A percentile compares a stretch with the other conserved stretches of the same genome.
These are phyloP conservation scores for Proterorhinus semilunaris DNA, from an alignment of 2,113 vertebrate species.

Conservation along the genomic window DNA sequence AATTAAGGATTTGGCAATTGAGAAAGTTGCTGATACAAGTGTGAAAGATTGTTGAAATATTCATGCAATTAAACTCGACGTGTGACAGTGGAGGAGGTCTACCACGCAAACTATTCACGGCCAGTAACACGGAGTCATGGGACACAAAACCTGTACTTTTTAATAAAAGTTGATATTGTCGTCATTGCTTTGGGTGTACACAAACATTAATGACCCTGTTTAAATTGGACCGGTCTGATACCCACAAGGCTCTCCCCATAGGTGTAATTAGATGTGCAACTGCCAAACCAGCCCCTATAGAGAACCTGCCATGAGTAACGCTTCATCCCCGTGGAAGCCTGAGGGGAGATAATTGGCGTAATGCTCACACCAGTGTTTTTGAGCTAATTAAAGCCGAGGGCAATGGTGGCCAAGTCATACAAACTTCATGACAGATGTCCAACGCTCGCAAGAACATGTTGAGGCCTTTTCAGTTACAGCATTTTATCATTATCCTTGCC, in stretches of 20 bases:
- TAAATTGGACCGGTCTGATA: constrained; percentile 51
- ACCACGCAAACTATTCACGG: constrained; percentile 15
- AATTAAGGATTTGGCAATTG: constrained; percentile 47
- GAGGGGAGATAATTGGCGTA: constrained; percentile 68
- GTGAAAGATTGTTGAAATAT: constrained; percentile 57
- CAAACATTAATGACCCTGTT: constrained; percentile 44
- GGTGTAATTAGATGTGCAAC: constrained; percentile 69
- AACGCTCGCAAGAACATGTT: constrained; percentile 7
- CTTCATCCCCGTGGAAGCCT: constrained; percentile 55
- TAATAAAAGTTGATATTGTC: constrained; percentile 38
- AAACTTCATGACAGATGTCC: constrained; percentile 45
- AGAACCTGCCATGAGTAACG: constrained; percentile 59
- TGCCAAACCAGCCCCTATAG: constrained; percentile 65
- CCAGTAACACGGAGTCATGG: not conserved
- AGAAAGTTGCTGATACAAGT: constrained; percentile 56
- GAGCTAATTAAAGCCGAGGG: constrained; percentile 63
- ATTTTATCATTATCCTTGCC: not conserved
- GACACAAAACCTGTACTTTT: constrained; percentile 23
- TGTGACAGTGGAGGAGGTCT: constrained; percentile 28
- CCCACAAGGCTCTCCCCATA: constrained; percentile 60
- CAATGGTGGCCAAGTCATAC: constrained; percentile 47
- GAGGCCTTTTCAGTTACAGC: not conserved
- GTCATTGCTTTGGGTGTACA: constrained; percentile 33
- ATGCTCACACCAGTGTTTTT: constrained; percentile 55
- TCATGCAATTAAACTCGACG: constrained; percentile 58